Evolutionary conservation across 2,797 vertebrate genomes (phyloP).

Genomic region (Sternarchorhynchus goeldii): DNA sequence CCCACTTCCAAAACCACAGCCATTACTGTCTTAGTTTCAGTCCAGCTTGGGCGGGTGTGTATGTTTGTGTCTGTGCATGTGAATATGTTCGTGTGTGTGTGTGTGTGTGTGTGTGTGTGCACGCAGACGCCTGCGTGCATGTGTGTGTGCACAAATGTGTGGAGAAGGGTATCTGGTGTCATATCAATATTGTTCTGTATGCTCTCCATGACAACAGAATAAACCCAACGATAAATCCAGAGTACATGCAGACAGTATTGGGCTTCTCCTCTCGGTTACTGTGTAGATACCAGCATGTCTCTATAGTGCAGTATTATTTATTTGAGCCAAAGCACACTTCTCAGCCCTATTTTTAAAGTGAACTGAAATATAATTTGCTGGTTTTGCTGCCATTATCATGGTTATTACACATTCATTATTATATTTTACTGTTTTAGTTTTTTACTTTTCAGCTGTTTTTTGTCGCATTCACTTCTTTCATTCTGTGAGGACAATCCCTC

Average conservation of each 20-base stretch:
- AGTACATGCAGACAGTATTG: slow-evolving; percentile 37
- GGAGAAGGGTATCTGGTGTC: slow-evolving; percentile 40
- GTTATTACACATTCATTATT: slow-evolving; percentile 16
- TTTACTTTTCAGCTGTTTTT: not conserved
- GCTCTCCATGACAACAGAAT: slow-evolving; percentile 58
- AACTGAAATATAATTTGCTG: slow-evolving; percentile 27
- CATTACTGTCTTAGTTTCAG: slow-evolving; percentile 56
- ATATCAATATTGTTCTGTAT: slow-evolving; percentile 56
- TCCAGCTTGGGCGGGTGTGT: slow-evolving; percentile 47
- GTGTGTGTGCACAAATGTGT: slow-evolving; percentile 24
- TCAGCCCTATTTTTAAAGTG: slow-evolving; percentile 18
- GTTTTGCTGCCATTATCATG: slow-evolving; percentile 18
- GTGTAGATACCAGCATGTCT: slow-evolving; percentile 22
- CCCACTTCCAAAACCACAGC: slow-evolving; percentile 56
- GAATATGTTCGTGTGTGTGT: not conserved
- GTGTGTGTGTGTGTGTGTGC: slow-evolving; percentile 18
- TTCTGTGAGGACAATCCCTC: not conserved
- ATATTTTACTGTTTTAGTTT: not conserved
- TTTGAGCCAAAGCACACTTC: slow-evolving; percentile 15
- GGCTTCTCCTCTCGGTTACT: slow-evolving; percentile 4
- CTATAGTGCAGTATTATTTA: slow-evolving; percentile 5
- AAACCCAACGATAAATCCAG: slow-evolving; percentile 51
- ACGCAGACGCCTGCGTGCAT: not conserved
- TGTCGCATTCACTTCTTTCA: not conserved
- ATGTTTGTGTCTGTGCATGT: slow-evolving; percentile 40